phyloP scores from a whole-genome alignment of 2,888 invertebrate genomes.

The Philereme vetulata region DNA sequence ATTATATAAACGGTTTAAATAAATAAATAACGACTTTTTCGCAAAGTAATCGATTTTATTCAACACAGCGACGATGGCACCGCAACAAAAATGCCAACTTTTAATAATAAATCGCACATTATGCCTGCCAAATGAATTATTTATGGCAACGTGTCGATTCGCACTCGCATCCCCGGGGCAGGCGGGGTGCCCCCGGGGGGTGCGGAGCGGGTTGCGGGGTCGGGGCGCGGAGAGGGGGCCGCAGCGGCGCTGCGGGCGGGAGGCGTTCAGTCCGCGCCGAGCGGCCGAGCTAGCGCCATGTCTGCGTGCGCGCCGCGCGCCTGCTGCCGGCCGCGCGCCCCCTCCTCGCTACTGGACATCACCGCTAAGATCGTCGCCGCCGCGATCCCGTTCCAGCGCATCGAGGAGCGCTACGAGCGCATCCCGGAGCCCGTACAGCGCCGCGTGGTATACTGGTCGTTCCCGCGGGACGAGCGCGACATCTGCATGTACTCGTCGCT shows the following conservation, averaged over 20 bases:
- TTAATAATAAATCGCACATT: constrained; percentile 83
- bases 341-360: constrained; percentile 91
- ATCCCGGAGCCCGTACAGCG: constrained; percentile 95
- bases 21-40: constrained; percentile 30
- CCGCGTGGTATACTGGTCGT: constrained; percentile 94
- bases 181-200: constrained; percentile 43
- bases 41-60: constrained; percentile 61
- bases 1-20: no score
- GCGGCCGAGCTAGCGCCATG: constrained; percentile 82
- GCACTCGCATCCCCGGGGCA: constrained; percentile 72
- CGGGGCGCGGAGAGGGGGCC: constrained; percentile 36
- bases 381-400: constrained; percentile 92
- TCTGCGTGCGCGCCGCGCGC: constrained; percentile 81
- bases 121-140: constrained; percentile 82
- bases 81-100: constrained; percentile 79
- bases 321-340: constrained; percentile 84
- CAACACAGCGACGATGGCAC: constrained; percentile 52
- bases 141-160: constrained; percentile 79
- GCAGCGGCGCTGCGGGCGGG: constrained; percentile 47
- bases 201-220: no score
- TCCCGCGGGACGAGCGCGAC: constrained; percentile 93
- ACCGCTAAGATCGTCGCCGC: constrained; percentile 93
- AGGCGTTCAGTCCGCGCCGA: constrained; percentile 75
- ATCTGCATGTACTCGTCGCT: constrained; percentile 95
- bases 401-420: constrained; percentile 93